Conservation (phyloP, 2,113 vertebrate species). For the Candoia aspera region DNA sequence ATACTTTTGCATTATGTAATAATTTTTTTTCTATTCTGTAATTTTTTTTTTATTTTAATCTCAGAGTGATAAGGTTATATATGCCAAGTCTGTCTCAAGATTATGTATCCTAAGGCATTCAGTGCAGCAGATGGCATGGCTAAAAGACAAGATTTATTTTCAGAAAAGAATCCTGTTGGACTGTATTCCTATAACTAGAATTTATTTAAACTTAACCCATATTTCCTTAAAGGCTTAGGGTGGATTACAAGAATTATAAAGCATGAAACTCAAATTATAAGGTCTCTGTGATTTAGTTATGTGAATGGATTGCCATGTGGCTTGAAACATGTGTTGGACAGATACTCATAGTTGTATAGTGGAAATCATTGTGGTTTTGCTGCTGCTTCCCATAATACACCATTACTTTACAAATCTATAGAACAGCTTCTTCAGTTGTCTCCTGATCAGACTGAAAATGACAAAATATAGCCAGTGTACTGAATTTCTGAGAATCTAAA, state of each 20-base stretch:
- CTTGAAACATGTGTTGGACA: background rate
- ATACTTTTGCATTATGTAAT: background rate
- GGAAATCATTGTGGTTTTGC: background rate
- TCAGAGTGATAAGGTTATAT: background rate
- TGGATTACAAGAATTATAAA: slow-evolving; percentile 12
- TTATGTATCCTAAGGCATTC: background rate
- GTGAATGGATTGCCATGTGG: background rate
- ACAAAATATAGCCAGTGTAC: background rate
- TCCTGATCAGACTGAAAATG: background rate
- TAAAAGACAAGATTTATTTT: background rate
- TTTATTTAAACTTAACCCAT: background rate
- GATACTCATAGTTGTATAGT: background rate
- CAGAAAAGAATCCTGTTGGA: background rate
- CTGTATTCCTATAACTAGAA: background rate
- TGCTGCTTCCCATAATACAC: background rate
- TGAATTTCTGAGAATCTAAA: background rate
- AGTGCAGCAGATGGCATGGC: background rate
- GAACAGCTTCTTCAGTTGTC: background rate
- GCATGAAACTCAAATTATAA: background rate
- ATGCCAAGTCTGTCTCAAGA: background rate
- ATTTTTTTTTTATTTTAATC: background rate
- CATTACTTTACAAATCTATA: background rate
- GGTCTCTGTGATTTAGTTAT: background rate
- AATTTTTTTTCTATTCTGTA: slow-evolving; percentile 10
- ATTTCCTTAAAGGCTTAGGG: slow-evolving; percentile 15